Base-by-base conservation (phyloP, 1,140 invertebrate genomes). In the Tribolium madens region DNA sequence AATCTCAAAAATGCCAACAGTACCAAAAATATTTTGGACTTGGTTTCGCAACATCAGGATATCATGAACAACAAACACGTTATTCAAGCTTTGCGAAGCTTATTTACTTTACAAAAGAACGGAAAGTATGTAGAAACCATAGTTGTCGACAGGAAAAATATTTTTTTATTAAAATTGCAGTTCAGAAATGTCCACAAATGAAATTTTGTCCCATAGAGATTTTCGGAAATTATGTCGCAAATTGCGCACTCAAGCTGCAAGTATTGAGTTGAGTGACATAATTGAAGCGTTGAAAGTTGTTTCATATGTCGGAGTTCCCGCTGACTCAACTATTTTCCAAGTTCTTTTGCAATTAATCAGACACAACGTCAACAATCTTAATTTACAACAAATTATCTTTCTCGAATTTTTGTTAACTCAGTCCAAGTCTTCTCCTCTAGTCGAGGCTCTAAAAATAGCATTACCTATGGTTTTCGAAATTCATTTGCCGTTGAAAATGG, bases 391-490 rank as follows among this genome's bases (percentile, higher is more conserved):
- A 79, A 90, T 93, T 53, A 88, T 89, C 64, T 91, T 90, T 82
- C 60, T 91, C 12, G 85, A 90, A 79, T 90, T 88, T 82, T 75
- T 92, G 18, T 80, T 93, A 0, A 84, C 84, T 7, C 83, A 86
- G 53, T 83, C 86, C 12, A 31, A 85, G 50, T 57, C 26, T 4
- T 89, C 88, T 42, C 89, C 91, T 78, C 83, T 93, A 12, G 85
- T 88, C 0, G 87, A 91, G 60, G 90, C 91, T 1, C 78, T 93
- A 3, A 85, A 87, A 76, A 83, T 89, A 5, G 91, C 91, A 3
- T 75, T 93, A 13, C 91, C 91, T 0, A 81, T 91, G 10, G 88
- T 90, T 1, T 92, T 92, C 82, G 88, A 92, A 82, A 86, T 89
- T 2, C 87, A 90, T 75, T 57, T 92, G 7, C 83, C 87, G 9